These are phyloP conservation scores for Geotrupes spiniger DNA, from an alignment of 2,888 invertebrate genomes.

Conservation along the genomic window DNA sequence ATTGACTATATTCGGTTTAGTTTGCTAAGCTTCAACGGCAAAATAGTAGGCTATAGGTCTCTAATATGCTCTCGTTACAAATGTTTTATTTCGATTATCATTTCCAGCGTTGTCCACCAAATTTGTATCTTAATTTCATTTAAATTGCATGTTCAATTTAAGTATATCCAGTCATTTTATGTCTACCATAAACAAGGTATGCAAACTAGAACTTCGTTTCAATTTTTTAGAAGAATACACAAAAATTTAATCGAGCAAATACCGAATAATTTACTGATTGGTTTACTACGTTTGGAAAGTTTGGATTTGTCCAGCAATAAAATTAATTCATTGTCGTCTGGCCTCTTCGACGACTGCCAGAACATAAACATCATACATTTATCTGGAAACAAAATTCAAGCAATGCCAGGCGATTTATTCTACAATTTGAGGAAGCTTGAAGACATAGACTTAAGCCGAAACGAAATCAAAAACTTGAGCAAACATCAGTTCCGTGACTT, in stretches of 20 bases:
- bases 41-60: too few relatives aligned
- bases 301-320: constrained; percentile 67
- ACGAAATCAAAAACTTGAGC: constrained; percentile 60
- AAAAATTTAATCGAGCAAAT: constrained; percentile 65
- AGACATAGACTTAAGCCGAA: constrained; percentile 69
- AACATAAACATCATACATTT: constrained; percentile 63
- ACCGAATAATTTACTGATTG: constrained; percentile 56
- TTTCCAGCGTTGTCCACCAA: too few relatives aligned
- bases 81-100: too few relatives aligned
- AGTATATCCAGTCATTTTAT: background rate
- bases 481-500: constrained; percentile 58
- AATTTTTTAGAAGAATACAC: constrained; percentile 63
- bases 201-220: background rate
- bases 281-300: constrained; percentile 62
- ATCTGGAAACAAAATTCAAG: constrained; percentile 62
- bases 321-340: constrained; percentile 57
- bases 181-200: background rate
- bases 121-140: too few relatives aligned
- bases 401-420: constrained; percentile 59
- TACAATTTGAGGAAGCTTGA: constrained; percentile 58
- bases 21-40: too few relatives aligned
- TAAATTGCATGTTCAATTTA: background rate
- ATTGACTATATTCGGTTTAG: too few relatives aligned
- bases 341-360: constrained; percentile 58
- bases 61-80: too few relatives aligned